Percentiles rank a stretch among this genome's conserved stretches.
Evolutionary conservation across 2,797 vertebrate genomes (phyloP).

Genomic region (Neosalanx taihuensis): DNA sequence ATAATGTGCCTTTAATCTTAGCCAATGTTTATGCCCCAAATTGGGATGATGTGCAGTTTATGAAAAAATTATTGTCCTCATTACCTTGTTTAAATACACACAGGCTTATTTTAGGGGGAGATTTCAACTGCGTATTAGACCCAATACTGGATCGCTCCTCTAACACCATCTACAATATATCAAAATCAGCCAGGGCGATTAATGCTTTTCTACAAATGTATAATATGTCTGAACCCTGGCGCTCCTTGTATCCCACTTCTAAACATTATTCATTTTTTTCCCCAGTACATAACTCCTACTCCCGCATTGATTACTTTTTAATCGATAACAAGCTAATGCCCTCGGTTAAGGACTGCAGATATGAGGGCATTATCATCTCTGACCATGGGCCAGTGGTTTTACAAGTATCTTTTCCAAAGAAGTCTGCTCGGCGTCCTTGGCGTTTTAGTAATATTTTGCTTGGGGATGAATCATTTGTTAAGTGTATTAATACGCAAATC

Average conservation of each 20-base stretch:
- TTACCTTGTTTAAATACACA: not conserved
- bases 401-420: not conserved
- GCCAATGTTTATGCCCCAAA: conserved; percentile 15
- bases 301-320: conserved; percentile 11
- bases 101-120: conserved; percentile 10
- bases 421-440: not conserved
- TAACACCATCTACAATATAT: not conserved
- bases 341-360: not conserved
- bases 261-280: conserved; percentile 15
- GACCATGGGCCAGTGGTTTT: conserved; percentile 9
- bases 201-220: conserved; percentile 5
- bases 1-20: conserved; percentile 1
- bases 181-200: conserved; percentile 10
- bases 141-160: conserved; percentile 7
- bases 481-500: not conserved
- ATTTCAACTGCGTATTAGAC: not conserved
- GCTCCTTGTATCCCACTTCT: not conserved
- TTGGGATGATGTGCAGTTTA: conserved; percentile 11
- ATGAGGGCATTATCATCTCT: conserved; percentile 16
- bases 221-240: conserved; percentile 15
- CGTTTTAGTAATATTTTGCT: not conserved
- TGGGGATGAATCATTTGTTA: not conserved
- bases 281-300: conserved; percentile 10
- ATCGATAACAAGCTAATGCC: not conserved
- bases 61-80: not conserved